These are phyloP conservation scores for Cerastis rubricosa DNA, from an alignment of 2,888 invertebrate species.

Conservation along the genomic window DNA sequence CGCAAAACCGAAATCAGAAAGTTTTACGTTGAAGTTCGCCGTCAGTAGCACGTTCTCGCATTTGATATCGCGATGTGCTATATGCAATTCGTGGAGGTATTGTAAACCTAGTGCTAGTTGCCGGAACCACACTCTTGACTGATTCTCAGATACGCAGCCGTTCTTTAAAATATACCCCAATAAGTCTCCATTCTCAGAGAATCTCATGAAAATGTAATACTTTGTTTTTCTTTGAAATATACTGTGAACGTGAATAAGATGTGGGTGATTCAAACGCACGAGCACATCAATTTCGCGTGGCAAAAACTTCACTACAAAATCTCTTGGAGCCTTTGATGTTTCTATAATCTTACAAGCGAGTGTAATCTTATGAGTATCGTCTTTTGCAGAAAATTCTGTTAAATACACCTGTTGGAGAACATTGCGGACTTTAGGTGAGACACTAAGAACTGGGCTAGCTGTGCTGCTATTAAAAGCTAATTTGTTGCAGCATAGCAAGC, in stretches of 20 bases:
- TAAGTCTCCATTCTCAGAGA: slow-evolving; percentile 95
- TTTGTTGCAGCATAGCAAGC: background rate
- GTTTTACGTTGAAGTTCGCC: slow-evolving; percentile 93
- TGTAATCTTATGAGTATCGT: slow-evolving; percentile 74
- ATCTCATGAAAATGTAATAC: slow-evolving; percentile 95
- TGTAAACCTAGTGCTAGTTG: slow-evolving; percentile 93
- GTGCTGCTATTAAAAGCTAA: background rate
- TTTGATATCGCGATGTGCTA: slow-evolving; percentile 95
- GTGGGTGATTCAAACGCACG: slow-evolving; percentile 94
- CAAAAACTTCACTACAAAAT: slow-evolving; percentile 95
- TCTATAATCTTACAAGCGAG: slow-evolving; percentile 95
- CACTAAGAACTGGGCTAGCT: background rate
- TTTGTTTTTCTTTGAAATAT: slow-evolving; percentile 93
- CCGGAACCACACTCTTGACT: slow-evolving; percentile 93
- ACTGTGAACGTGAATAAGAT: slow-evolving; percentile 94
- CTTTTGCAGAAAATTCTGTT: slow-evolving; percentile 81
- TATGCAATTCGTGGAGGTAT: slow-evolving; percentile 94
- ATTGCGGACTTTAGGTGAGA: slow-evolving; percentile 14
- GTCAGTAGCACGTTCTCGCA: slow-evolving; percentile 95
- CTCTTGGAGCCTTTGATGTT: slow-evolving; percentile 93
- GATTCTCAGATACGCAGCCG: slow-evolving; percentile 93
- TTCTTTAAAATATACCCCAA: slow-evolving; percentile 93
- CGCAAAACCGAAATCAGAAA: slow-evolving; percentile 96
- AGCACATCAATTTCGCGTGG: slow-evolving; percentile 96
- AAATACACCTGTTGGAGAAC: slow-evolving; percentile 80